A percentile compares a stretch with the other conserved stretches of the same genome.
Conservation (phyloP, 2,797 vertebrate species). For the Florisuga fusca region DNA sequence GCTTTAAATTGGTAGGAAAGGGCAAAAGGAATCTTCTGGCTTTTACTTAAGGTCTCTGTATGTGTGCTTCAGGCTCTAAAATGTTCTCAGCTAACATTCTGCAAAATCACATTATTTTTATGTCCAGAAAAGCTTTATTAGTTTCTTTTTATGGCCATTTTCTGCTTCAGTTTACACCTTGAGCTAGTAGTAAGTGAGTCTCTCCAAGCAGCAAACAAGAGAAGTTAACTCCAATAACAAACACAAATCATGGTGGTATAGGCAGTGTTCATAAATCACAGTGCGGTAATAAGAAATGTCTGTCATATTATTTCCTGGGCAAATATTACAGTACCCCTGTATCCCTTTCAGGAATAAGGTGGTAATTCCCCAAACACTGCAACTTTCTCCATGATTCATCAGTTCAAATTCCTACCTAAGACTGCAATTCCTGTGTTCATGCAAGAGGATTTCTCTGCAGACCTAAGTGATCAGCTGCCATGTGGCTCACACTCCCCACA, state of each 20-base stretch:
- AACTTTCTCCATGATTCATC: background rate
- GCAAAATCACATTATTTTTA: background rate
- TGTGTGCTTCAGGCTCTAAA: background rate
- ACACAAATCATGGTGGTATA: background rate
- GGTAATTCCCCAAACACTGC: background rate
- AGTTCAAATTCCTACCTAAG: background rate
- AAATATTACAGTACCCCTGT: background rate
- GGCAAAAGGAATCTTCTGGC: background rate
- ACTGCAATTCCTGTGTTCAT: background rate
- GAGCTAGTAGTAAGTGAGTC: background rate
- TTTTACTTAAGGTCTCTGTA: background rate
- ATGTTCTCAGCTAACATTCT: background rate
- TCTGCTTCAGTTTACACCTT: background rate
- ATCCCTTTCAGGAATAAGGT: background rate
- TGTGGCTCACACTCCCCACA: background rate
- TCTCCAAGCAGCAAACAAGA: background rate
- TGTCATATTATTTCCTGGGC: background rate
- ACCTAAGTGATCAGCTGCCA: background rate
- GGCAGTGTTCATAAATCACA: background rate
- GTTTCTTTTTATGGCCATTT: background rate
- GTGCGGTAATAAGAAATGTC: background rate
- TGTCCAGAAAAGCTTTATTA: background rate
- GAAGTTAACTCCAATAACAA: background rate
- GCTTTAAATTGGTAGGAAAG: background rate
- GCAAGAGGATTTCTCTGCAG: background rate